Percentiles rank a stretch among this genome's conserved stretches.
Evolutionary conservation across 1,140 invertebrate species (phyloP).

Genomic region (Penaeus vannamei): DNA sequence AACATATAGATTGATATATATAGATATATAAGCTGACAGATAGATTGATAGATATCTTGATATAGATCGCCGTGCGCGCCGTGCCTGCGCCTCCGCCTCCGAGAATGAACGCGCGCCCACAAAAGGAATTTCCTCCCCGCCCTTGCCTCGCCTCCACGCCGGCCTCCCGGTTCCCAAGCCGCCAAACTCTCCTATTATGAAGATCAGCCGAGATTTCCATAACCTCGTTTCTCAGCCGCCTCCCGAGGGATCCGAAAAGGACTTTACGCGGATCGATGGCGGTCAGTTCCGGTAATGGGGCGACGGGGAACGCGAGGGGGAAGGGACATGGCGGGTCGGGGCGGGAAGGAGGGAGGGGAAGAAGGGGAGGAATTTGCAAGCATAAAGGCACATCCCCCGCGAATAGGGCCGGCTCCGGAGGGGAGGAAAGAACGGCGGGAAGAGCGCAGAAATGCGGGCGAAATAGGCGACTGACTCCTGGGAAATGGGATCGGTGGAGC

Average conservation of each 20-base stretch:
- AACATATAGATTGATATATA: too few species aligned
- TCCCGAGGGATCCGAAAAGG: neutral
- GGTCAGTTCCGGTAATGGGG: neutral
- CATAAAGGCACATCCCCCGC: neutral
- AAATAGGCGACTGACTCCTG: neutral
- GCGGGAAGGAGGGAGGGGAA: neutral
- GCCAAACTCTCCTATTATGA: too few species aligned
- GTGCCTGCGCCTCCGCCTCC: neutral
- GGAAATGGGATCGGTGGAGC: neutral
- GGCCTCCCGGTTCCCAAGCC: too few species aligned
- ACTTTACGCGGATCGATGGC: neutral
- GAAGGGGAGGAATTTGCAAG: neutral
- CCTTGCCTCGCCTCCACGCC: too few species aligned
- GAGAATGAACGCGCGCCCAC: neutral
- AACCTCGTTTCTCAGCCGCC: too few species aligned
- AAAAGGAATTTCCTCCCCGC: too few species aligned
- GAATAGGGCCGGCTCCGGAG: neutral
- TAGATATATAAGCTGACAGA: neutral
- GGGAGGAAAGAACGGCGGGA: neutral
- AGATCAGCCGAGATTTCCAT: too few species aligned
- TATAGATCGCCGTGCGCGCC: neutral
- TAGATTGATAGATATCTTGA: conserved; percentile 3
- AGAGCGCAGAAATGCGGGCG: neutral
- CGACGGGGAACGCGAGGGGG: neutral
- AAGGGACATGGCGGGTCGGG: neutral